Evolutionary conservation across 1,140 invertebrate species (phyloP), one percentile per base, ranked within the genome.

Genomic region (Melipona quadrifasciata): DNA sequence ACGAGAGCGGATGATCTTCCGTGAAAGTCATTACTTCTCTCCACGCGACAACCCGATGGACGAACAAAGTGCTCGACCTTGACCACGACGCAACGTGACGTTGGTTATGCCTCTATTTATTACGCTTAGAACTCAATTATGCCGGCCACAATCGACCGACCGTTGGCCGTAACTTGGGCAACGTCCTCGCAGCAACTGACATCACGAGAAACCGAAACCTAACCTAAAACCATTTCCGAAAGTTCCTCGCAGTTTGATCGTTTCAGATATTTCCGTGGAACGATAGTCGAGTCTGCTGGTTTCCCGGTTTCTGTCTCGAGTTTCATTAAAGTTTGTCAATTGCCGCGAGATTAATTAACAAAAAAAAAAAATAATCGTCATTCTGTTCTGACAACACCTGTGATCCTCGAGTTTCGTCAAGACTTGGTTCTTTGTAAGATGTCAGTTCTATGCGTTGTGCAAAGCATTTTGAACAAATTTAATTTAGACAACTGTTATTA

Each of bases 71-170:
- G 3, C 51, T 67, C n/a, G 70, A n/a, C 82, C 82, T 84, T 84
- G 82, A 34, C 19, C 70, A 21, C 53, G 51, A 47, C 75, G 47
- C 34, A 34, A 47, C 75, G 57, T 14, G 47, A 84, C 77, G 70
- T 70, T 73, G 58, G 70, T 84, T 84, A 73, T 73, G 51, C 70
- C 11, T 55, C 51, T 80, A 80, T 84, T 80, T 84, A 84, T 80
- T 84, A 80, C 82, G 10, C 51, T 80, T n/a, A 67, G 51, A 80
- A 58, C 77, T 73, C 77, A 80, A 84, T 84, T 51, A 84, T 80
- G 34, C 21, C 57, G 16, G 8, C 19, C 68, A 80, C 67, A 31
- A 80, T 71, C 19, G 31, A 6, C 14, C 1, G 70, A 31, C 82
- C 77, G 58, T 84, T 80, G 67, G 68, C 67, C 55, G 24, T 21